A percentile compares a stretch with the other conserved stretches of the same genome.
Evolutionary conservation across 2,888 invertebrate genomes (phyloP).

Genomic region (Xiphydria camelus): DNA sequence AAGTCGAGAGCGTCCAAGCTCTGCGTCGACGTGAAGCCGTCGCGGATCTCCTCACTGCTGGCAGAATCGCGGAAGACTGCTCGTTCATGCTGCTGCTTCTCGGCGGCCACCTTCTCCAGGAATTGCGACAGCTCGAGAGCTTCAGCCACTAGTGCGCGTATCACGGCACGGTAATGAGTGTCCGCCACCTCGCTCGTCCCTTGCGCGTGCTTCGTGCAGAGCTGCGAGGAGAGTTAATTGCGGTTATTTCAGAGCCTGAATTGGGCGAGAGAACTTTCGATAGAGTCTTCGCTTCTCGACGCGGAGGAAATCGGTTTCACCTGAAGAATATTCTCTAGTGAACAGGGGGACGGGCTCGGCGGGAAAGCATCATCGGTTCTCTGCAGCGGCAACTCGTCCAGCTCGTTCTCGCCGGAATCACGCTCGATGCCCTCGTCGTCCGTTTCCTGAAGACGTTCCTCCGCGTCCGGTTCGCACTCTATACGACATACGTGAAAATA

Average conservation of each 20-base stretch:
- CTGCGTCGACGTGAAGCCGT: constrained; percentile 65
- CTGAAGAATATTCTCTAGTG: constrained; percentile 65
- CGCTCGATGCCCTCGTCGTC: constrained; percentile 91
- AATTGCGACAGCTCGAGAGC: constrained; percentile 88
- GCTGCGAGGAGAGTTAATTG: no score
- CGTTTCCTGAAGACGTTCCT: constrained; percentile 64
- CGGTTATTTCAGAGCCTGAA: no score
- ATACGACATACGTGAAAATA: constrained; percentile 18
- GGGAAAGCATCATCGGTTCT: constrained; percentile 30
- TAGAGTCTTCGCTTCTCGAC: no score
- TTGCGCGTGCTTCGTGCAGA: constrained; percentile 62
- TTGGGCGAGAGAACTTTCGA: no score
- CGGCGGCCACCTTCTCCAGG: constrained; percentile 77
- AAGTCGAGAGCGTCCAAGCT: constrained; percentile 83
- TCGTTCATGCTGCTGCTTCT: constrained; percentile 62
- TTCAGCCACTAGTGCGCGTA: constrained; percentile 89
- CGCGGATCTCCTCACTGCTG: constrained; percentile 65
- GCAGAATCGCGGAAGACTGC: constrained; percentile 50
- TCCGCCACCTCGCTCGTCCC: constrained; percentile 66
- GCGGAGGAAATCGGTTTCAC: constrained; percentile 50
- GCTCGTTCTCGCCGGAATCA: constrained; percentile 74
- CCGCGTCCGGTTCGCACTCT: constrained; percentile 54
- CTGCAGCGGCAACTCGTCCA: constrained; percentile 36
- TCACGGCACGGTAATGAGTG: constrained; percentile 87
- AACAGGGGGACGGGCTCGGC: constrained; percentile 48